Percentiles rank a stretch among this genome's conserved stretches.
Conservation (phyloP, 2,113 vertebrate genomes). For the Peromyscus californicus region DNA sequence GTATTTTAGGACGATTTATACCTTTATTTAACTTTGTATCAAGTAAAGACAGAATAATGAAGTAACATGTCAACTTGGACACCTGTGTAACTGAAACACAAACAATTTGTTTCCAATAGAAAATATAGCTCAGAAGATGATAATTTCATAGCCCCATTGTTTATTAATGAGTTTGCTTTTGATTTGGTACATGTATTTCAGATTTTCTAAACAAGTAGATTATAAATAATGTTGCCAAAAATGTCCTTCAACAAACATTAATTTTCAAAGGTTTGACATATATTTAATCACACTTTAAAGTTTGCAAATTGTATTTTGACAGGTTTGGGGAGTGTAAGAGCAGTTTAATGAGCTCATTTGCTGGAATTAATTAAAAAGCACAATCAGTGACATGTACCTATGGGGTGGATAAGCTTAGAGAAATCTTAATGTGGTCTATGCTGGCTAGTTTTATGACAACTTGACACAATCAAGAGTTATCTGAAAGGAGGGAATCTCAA, state of each 20-base stretch:
- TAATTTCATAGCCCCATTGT: not conserved
- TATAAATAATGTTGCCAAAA: slow-evolving; percentile 7
- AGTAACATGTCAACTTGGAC: not conserved
- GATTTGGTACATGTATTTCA: not conserved
- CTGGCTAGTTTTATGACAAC: not conserved
- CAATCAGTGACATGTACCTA: not conserved
- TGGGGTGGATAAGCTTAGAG: too few species aligned
- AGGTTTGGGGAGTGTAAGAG: not conserved
- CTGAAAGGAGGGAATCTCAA: not conserved
- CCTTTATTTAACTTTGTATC: not conserved
- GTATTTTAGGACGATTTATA: not conserved
- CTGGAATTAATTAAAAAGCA: not conserved
- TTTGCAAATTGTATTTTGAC: not conserved
- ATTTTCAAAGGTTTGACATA: not conserved
- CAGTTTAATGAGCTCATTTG: not conserved
- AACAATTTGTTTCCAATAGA: not conserved
- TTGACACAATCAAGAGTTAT: not conserved
- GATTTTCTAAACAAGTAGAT: not conserved
- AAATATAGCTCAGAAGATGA: not conserved
- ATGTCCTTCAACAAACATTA: not conserved
- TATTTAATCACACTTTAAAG: slow-evolving; percentile 33
- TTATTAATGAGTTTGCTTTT: not conserved
- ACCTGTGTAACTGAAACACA: not conserved
- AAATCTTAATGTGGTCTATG: not conserved
- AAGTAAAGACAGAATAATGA: not conserved